Base-by-base conservation (phyloP, 2,797 vertebrate species). In the Darevskia nairensis region DNA sequence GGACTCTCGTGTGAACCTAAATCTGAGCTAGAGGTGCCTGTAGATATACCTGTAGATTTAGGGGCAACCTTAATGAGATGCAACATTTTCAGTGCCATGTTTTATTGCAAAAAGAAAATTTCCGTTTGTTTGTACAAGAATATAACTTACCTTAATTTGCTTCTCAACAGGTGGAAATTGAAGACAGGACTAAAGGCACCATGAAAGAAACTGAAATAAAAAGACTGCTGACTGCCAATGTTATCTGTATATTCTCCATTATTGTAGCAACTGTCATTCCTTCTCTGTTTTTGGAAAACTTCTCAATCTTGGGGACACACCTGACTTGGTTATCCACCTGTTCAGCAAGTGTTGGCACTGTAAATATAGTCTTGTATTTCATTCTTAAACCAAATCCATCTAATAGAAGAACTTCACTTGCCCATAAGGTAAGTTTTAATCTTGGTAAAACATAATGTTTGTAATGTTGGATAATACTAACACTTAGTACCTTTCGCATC, bases 141-240 rank as follows among this genome's bases (percentile, higher is more conserved):
- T 7, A 39, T 41, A 80, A 85, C 35, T 89, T n/a, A 8, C 6
- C 39, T 75, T 41, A 39, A 9, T 91, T 90, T 79, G 59, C 41
- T 94, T 94, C 92, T 21, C 94, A 80, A 89, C 92, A 94, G 94
- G 91, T 87, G 92, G 66, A 27, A 6, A 80, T 23, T 39, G 29
- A 2, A 13, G 69, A 41, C 90, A 85, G 86, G 50, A 55, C 50
- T 55, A 55, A 55, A 11, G 25, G 3, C 94, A 74, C 71, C 74
- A 99, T 99, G 99, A 98, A 97, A 97, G 98, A 98, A 92, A 96
- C 95, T n/a, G 98, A 98, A 71, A 96, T 98, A 82, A 93, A 97
- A 95, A 97, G 97, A 94, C 98, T 99, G 90, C 95, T 97, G 55
- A 98, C 97, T 76, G 96, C 96, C 80, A 98, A 99, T 95, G 96